phyloP scores from a whole-genome alignment of 2,888 invertebrate genomes.

The Agrotis exclamationis region DNA sequence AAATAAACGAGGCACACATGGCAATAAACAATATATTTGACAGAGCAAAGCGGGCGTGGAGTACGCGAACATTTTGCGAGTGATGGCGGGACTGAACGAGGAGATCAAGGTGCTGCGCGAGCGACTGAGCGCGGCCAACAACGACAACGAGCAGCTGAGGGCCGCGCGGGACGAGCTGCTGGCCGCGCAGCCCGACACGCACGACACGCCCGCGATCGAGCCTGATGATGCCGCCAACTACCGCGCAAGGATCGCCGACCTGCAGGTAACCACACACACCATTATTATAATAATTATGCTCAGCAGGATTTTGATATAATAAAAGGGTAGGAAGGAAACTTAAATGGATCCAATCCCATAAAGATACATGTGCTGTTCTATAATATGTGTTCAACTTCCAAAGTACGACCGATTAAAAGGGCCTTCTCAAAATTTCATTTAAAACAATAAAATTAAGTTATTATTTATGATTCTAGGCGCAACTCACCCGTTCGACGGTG shows the following conservation, averaged over 20 bases:
- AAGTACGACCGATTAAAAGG: not conserved
- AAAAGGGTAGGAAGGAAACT: no score
- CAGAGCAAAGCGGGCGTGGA: constrained; percentile 85
- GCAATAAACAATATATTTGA: constrained; percentile 17
- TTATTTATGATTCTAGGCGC: constrained; percentile 75
- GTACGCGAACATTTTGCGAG: constrained; percentile 86
- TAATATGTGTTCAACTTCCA: not conserved
- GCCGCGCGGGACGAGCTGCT: constrained; percentile 84
- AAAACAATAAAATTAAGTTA: not conserved
- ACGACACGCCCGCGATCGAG: constrained; percentile 68
- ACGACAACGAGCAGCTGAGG: constrained; percentile 83
- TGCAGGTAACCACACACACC: constrained; percentile 75
- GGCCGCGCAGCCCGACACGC: constrained; percentile 75
- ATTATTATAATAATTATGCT: not conserved
- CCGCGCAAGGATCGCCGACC: constrained; percentile 79
- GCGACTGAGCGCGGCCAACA: constrained; percentile 73
- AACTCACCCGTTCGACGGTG: constrained; percentile 84
- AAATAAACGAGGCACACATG: constrained; percentile 21
- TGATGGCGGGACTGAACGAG: constrained; percentile 88
- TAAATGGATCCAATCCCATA: no score
- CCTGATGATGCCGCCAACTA: constrained; percentile 76
- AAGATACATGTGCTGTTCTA: not conserved
- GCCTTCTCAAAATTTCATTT: not conserved
- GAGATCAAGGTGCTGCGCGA: constrained; percentile 86
- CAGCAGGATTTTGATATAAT: not conserved